Evolutionary conservation across 2,113 vertebrate species (phyloP), one percentile per base, ranked within the genome.

Genomic region (Hiodon alosoides): DNA sequence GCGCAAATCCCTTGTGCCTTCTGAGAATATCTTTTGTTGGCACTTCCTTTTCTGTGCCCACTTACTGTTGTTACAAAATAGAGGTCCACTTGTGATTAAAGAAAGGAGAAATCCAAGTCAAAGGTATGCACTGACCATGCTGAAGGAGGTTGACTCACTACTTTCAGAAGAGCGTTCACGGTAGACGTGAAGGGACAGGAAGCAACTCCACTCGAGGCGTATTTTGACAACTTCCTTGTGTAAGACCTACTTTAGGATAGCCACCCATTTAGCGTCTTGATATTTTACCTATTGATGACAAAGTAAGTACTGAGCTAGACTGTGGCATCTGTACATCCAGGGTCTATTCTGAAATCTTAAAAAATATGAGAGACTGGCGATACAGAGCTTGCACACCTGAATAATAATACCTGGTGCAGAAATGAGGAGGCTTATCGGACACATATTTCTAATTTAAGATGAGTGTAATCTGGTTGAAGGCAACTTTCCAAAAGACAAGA

Each of bases 41-140:
- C 31, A 4, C 7, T 69, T 1, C 11, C 52, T 74, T 66, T 73
- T 55, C 72, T 74, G 52, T 66, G 72, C 72, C 72, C 57, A 11
- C 62, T 47, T 51, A 51, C 14, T 47, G 62, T 47, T 6, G 54
- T 46, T 7, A 71, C 7, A 71, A 71, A 58, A 53, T 17, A 71
- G 69, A 62, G 67, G 14, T 17, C 7, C 17, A 8, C 5, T 69
- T 69, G 51, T 69, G 50, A 13, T 47, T 16, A 46, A 7, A 52
- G 6, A 13, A 74, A 57, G 8, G 17, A 7, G n/a, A 54, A 61
- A 72, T 48, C 50, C 50, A 62, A 72, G 48, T 17, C 14, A 71
- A 58, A 57, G 53, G 31, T 58, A 52, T 5, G 3, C 8, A 52
- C 6, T 10, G 52, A 14, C 16, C 5, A 68, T 16, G 50, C 66